Percentiles rank a stretch among this genome's conserved stretches.
phyloP scores from a whole-genome alignment of 2,797 vertebrate species.

The Danio jaintianensis region DNA sequence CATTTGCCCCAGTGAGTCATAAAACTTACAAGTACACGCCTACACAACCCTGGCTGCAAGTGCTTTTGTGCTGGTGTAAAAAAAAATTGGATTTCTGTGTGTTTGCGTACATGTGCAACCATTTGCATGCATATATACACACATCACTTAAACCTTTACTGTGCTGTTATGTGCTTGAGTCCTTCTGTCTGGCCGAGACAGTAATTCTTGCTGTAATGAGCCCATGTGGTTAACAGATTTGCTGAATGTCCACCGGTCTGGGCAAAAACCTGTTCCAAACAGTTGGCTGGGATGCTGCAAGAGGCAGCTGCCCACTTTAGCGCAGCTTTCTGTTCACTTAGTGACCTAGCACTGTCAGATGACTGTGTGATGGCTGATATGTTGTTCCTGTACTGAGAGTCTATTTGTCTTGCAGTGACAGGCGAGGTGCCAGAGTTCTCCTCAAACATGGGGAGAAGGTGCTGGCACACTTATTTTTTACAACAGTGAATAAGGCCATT shows the following conservation, averaged over 20 bases:
- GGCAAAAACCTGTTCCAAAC: conserved; percentile 58
- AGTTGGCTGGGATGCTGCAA: conserved; percentile 41
- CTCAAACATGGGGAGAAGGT: conserved; percentile 28
- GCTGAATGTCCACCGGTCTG: conserved; percentile 51
- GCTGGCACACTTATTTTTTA: conserved; percentile 24
- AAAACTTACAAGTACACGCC: conserved; percentile 26
- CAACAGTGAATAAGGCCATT: conserved; percentile 35
- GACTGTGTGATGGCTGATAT: conserved; percentile 38
- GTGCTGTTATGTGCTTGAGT: conserved; percentile 8
- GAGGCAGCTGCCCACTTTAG: conserved; percentile 48
- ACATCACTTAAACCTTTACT: conserved; percentile 21
- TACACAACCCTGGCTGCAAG: conserved; percentile 6
- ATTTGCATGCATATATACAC: conserved; percentile 7
- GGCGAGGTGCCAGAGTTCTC: conserved; percentile 42
- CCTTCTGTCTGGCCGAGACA: conserved; percentile 25
- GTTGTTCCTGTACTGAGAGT: conserved; percentile 50
- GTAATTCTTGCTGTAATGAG: conserved; percentile 50
- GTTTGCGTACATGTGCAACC: neutral
- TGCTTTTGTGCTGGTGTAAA: neutral
- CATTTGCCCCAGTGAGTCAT: conserved; percentile 33
- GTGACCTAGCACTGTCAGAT: conserved; percentile 56
- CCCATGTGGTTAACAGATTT: conserved; percentile 53
- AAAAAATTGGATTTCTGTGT: neutral
- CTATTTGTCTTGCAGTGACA: conserved; percentile 57
- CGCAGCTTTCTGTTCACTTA: conserved; percentile 38